Conservation (phyloP, 64 coral and sea anemone genomes). For the Stichodactyla mertensii region DNA sequence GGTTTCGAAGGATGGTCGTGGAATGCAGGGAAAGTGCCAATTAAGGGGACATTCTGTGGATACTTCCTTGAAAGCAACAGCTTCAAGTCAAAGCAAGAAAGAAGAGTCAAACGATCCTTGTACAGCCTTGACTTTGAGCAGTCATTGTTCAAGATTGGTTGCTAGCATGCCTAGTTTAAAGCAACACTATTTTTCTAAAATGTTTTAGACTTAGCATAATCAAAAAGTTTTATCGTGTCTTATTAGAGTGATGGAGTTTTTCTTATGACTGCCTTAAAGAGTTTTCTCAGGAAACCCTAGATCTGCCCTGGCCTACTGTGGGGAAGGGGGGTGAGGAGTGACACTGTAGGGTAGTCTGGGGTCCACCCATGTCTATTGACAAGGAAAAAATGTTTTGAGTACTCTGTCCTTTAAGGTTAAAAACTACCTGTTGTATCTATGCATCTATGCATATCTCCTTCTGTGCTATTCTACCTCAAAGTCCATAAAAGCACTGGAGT, state of each 20-base stretch:
- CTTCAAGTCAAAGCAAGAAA: not conserved
- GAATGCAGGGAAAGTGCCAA: slow-evolving; percentile 44
- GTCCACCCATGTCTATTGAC: no score
- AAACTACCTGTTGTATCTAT: no score
- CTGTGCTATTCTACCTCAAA: no score
- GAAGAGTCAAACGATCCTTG: not conserved
- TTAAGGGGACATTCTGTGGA: not conserved
- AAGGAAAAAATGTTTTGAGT: no score
- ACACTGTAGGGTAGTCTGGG: no score
- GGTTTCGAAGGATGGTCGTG: slow-evolving; percentile 71
- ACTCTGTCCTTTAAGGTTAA: no score
- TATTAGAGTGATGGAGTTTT: not conserved
- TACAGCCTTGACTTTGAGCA: not conserved
- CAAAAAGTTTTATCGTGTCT: not conserved
- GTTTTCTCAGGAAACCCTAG: not conserved
- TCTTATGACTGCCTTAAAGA: not conserved
- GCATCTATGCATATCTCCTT: no score
- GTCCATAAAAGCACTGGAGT: no score
- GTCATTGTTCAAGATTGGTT: not conserved
- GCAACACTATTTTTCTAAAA: not conserved
- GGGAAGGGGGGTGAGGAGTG: no score
- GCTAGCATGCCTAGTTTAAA: not conserved
- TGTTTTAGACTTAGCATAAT: not conserved
- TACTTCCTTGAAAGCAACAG: not conserved
- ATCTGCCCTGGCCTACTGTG: not conserved